Evolutionary conservation across 2,113 vertebrate species (phyloP).

Genomic region (Pteropus alecto): DNA sequence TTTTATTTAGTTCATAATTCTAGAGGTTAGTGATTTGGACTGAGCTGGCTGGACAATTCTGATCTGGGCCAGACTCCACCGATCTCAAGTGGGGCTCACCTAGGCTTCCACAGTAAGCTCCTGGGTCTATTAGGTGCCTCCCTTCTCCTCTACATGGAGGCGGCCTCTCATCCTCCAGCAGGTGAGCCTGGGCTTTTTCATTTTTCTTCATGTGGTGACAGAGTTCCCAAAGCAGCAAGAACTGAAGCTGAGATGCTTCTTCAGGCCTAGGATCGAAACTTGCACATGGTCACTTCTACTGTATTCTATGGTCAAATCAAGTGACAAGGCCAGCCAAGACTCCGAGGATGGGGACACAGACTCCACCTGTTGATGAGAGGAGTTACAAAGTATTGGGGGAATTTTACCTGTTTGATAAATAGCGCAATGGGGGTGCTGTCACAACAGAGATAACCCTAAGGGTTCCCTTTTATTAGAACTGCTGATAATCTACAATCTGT

Average conservation of each 20-base stretch:
- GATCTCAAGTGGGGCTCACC: not conserved
- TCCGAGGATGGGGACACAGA: not conserved
- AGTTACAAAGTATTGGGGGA: not conserved
- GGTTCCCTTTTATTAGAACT: not conserved
- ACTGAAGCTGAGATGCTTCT: not conserved
- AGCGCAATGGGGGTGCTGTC: not conserved
- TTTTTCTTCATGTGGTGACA: not conserved
- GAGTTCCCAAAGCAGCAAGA: constrained; percentile 32
- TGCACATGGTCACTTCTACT: not conserved
- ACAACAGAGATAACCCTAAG: not conserved
- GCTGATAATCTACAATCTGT: not conserved
- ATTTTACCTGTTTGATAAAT: constrained; percentile 13
- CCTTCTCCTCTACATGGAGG: not conserved
- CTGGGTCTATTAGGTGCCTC: not conserved
- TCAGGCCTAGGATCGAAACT: not conserved
- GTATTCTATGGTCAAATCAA: not conserved
- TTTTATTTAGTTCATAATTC: constrained; percentile 32
- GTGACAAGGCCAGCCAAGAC: not conserved
- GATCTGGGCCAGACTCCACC: not conserved
- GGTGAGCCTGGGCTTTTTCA: not conserved
- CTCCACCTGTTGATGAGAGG: not conserved
- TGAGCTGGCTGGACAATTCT: constrained; percentile 5
- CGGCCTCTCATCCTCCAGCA: not conserved
- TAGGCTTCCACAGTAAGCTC: not conserved
- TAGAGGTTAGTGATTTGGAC: not conserved